These are phyloP conservation scores for Hoplodrina blanda DNA, from an alignment of 2,888 invertebrate genomes.

Conservation along the genomic window DNA sequence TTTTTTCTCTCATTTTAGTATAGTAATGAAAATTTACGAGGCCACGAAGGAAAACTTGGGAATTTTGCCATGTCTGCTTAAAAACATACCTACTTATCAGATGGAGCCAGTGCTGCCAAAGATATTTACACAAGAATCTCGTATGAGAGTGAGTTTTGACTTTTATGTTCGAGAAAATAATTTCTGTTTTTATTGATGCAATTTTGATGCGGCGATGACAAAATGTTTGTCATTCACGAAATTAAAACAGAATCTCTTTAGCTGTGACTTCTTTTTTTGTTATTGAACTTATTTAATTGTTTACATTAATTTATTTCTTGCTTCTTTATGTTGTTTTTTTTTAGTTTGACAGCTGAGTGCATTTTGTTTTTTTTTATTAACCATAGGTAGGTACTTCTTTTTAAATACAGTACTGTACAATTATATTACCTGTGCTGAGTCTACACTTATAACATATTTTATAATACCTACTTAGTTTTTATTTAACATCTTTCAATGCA, in stretches of 20 bases:
- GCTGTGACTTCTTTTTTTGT: slow-evolving; percentile 11
- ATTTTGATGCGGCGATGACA: slow-evolving; percentile 53
- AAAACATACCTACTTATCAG: slow-evolving; percentile 54
- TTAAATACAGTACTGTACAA: no score
- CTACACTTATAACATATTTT: no score
- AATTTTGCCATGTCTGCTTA: slow-evolving; percentile 69
- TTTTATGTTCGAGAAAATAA: slow-evolving; percentile 50
- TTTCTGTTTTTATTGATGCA: slow-evolving; percentile 55
- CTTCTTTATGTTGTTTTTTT: not conserved
- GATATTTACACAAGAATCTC: slow-evolving; percentile 54
- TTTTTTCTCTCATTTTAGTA: slow-evolving; percentile 70
- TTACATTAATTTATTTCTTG: not conserved
- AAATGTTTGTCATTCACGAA: slow-evolving; percentile 38
- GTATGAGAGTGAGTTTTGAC: slow-evolving; percentile 44
- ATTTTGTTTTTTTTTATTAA: no score
- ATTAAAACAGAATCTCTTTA: slow-evolving; percentile 35
- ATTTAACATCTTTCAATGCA: no score
- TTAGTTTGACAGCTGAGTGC: no score
- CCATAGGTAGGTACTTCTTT: no score
- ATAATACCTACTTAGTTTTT: no score
- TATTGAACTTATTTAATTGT: slow-evolving; percentile 2
- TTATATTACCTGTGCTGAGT: no score
- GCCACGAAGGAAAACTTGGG: slow-evolving; percentile 70
- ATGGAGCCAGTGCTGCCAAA: slow-evolving; percentile 64
- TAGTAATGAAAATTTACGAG: slow-evolving; percentile 79